Percentiles rank a stretch among this genome's conserved stretches.
Conservation (phyloP, 2,797 vertebrate species). For the Rhinichthys osculus region DNA sequence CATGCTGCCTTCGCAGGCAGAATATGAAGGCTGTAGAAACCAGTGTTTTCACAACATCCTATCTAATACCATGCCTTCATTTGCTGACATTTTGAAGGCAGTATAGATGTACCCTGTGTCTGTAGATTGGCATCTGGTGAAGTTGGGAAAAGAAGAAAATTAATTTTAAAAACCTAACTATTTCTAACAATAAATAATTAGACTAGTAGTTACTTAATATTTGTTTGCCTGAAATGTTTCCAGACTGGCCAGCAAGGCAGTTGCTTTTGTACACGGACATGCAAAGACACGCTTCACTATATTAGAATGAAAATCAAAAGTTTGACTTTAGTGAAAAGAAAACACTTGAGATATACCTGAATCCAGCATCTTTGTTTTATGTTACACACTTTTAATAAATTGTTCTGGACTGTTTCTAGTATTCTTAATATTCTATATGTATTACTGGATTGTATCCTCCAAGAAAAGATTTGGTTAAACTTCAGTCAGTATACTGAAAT, state of each 20-base stretch:
- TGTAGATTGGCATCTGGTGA: neutral
- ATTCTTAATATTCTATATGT: neutral
- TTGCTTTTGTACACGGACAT: neutral
- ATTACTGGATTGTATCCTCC: slow-evolving; percentile 1
- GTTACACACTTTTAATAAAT: neutral
- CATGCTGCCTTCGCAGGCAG: neutral
- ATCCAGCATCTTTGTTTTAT: neutral
- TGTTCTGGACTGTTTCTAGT: neutral
- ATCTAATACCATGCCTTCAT: neutral
- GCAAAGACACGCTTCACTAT: neutral
- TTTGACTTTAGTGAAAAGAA: neutral
- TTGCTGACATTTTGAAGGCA: neutral
- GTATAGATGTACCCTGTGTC: neutral
- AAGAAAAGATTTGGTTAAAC: neutral
- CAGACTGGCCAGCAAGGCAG: neutral
- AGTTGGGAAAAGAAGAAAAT: neutral
- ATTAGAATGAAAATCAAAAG: neutral
- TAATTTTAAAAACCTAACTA: neutral
- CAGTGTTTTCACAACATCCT: neutral
- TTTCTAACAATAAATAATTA: neutral
- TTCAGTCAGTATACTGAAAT: neutral
- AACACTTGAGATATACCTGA: neutral
- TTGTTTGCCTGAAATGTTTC: neutral
- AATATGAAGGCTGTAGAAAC: neutral
- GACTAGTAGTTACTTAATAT: neutral